phyloP scores from a whole-genome alignment of 1,140 invertebrate genomes.

The Anoplophora glabripennis region DNA sequence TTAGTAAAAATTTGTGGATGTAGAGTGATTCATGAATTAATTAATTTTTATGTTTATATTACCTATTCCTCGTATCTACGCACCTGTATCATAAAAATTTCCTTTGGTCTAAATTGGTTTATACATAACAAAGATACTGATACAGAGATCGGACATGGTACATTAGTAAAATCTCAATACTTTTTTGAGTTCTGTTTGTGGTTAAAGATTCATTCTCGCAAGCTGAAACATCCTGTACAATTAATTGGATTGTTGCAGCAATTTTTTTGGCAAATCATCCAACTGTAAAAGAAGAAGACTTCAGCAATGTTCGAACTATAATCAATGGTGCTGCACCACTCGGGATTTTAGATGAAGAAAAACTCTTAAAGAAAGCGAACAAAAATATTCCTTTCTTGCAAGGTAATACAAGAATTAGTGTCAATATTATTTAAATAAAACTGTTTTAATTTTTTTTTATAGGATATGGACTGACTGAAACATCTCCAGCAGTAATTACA shows the following conservation, averaged over 20 bases:
- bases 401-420: slow-evolving; percentile 39
- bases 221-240: too few relatives aligned
- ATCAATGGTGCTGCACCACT: slow-evolving; percentile 71
- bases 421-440: background rate
- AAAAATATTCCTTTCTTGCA: slow-evolving; percentile 45
- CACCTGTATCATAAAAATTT: too few relatives aligned
- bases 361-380: slow-evolving; percentile 52
- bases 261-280: background rate
- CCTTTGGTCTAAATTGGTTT: too few relatives aligned
- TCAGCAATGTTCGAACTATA: slow-evolving; percentile 55
- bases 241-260: background rate
- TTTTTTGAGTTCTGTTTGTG: too few relatives aligned
- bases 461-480: slow-evolving; percentile 68
- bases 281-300: slow-evolving; percentile 56
- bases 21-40: too few relatives aligned
- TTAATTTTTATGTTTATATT: too few relatives aligned
- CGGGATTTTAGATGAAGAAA: slow-evolving; percentile 57
- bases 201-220: too few relatives aligned
- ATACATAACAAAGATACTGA: too few relatives aligned
- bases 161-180: too few relatives aligned
- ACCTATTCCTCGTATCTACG: too few relatives aligned
- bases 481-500: slow-evolving; percentile 52
- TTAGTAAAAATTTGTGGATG: background rate
- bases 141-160: too few relatives aligned
- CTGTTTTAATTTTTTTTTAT: slow-evolving; percentile 19